phyloP scores from a whole-genome alignment of 1,140 invertebrate genomes.

The Globodera rostochiensis region DNA sequence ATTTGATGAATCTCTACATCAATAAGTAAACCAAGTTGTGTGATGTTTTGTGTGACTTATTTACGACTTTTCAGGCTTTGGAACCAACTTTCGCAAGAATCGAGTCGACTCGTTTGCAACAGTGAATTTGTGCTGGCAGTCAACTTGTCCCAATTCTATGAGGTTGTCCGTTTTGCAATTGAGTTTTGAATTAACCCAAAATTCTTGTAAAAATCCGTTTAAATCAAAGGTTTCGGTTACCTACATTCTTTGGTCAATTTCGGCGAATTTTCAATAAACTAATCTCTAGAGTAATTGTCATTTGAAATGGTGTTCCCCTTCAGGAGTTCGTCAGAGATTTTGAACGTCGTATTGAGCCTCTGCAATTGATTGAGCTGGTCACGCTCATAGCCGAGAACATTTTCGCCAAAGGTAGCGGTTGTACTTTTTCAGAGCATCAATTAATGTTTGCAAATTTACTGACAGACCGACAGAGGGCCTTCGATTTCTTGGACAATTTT shows the following conservation, averaged over 20 bases:
- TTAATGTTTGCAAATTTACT: neutral
- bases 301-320: neutral
- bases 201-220: neutral
- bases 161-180: neutral
- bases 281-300: neutral
- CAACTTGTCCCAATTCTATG: constrained; percentile 59
- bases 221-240: neutral
- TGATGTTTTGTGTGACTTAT: constrained; percentile 34
- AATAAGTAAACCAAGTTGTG: constrained; percentile 46
- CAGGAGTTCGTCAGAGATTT: constrained; percentile 58
- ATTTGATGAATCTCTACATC: constrained; percentile 52
- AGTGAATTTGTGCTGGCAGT: constrained; percentile 40
- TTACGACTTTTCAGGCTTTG: constrained; percentile 52
- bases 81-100: constrained; percentile 54
- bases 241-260: neutral
- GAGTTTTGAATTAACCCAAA: too few species aligned
- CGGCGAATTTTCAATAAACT: neutral
- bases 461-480: constrained; percentile 51
- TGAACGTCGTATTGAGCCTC: constrained; percentile 57
- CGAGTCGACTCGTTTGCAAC: constrained; percentile 42
- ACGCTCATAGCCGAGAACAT: constrained; percentile 56
- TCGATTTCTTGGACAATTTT: constrained; percentile 56
- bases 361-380: constrained; percentile 56
- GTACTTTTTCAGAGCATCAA: neutral
- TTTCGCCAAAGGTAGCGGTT: constrained; percentile 43